Base-by-base conservation (phyloP, 2,113 vertebrate species). In the Loxodonta africana region DNA sequence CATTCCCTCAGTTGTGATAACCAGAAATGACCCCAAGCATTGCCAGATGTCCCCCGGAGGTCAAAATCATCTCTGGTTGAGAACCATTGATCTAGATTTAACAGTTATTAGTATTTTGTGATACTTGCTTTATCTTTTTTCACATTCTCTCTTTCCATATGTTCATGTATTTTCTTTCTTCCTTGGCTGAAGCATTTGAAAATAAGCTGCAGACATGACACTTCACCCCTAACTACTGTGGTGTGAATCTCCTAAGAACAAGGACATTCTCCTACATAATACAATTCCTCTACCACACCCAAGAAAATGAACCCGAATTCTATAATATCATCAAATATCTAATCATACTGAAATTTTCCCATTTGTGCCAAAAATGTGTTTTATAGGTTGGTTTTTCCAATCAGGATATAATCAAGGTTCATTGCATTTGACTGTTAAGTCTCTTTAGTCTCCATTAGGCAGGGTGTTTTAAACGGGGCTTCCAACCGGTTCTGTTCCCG, bases 391-490 rank as follows among this genome's bases (percentile, higher is more conserved):
- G 25, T 15, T 69, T 93, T 93, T 83, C 37, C 83, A 74, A 33
- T 46, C 4, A 33, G 4, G 57, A 53, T 92, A 4, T 5, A 17
- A 53, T 88, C 92, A 80, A 84, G 77, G 63, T 10, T 73, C 37
- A 26, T 63, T 73, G 71, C 21, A 37, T 84, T 33, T 96, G 84
- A 33, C 88, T 94, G 76, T 90, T 46, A 88, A 92, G 71, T 82
- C 62, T 81, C 88, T 92, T 81, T 26, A 46, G 14, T 88, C 8
- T 91, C 18, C 76, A 14, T 51, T 28, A 33, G 60, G 11, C 20
- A 2, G 0, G 0, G 51, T 57, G 8, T 57, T 57, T 57, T 57
- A 57, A 57, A 57, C 3, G 15, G 12, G 53, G 53, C 53, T 57
- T 57, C 15, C 3, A 57, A 57, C 53, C 53, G 15, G 53, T 57